A percentile compares a stretch with the other conserved stretches of the same genome.
Conservation (phyloP, 2,113 vertebrate species). For the Motacilla alba region DNA sequence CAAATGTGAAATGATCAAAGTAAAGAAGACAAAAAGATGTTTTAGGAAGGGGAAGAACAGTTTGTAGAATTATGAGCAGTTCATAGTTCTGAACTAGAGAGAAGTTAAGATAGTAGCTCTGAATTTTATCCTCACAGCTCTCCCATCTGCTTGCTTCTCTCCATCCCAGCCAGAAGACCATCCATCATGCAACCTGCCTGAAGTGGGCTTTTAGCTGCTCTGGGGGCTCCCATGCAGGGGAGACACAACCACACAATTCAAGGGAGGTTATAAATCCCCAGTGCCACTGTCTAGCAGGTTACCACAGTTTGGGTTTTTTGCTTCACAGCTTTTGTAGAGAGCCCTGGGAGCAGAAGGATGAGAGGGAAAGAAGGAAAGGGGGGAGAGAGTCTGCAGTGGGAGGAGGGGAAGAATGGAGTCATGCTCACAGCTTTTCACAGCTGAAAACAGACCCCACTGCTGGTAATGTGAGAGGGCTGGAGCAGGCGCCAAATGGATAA, state of each 20-base stretch:
- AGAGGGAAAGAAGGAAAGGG: not conserved
- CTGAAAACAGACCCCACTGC: slow-evolving; percentile 71
- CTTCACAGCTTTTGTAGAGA: slow-evolving; percentile 22
- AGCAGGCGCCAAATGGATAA: slow-evolving; percentile 84
- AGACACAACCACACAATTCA: not conserved
- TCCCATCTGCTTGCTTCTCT: not conserved
- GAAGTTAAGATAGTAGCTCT: not conserved
- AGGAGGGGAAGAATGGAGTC: slow-evolving; percentile 44
- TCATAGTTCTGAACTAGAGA: not conserved
- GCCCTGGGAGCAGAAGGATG: not conserved
- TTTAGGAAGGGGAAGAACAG: not conserved
- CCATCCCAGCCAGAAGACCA: rapidly evolving
- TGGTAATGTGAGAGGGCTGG: slow-evolving; percentile 74
- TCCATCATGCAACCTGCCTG: not conserved
- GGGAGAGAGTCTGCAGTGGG: not conserved
- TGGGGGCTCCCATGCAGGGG: not conserved
- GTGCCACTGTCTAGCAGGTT: not conserved
- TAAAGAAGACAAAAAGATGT: not conserved
- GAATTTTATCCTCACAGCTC: not conserved
- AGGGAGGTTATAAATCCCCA: not conserved
- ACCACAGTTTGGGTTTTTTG: not conserved
- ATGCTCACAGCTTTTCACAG: slow-evolving; percentile 73
- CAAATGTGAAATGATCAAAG: not conserved
- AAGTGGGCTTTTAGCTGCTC: not conserved
- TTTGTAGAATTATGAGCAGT: too few species aligned